Base-by-base conservation (phyloP, 1,140 invertebrate species). In the Euglossa dilemma region DNA sequence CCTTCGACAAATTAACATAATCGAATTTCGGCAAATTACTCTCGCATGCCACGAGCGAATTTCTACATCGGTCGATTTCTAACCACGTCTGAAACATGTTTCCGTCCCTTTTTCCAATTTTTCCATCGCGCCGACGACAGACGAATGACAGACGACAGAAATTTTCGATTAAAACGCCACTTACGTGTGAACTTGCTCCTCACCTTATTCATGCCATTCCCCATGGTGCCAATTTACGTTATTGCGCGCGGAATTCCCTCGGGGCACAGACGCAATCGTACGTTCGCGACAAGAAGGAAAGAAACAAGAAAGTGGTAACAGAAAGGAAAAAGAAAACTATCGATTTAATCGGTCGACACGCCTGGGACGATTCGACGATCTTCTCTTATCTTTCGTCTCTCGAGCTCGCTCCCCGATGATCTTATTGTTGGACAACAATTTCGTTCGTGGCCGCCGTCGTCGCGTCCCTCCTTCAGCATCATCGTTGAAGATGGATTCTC, bases 161-260 rank as follows among this genome's bases (percentile, higher is more conserved):
- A 71, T 28, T 47, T 36, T 7, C 9, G 18, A 36, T 54, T 20
- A 18, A 74, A 74, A 28, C n/a, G 6, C 18, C 9, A 36, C 23
- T 59, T 69, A 20, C 47, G 43, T 23, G 18, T 12, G 43, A 47
- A 52, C 28, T n/a, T 25, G 23, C 28, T 47, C 90, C 93, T 95
- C 94, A 97, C 96, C 96, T 97, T 97, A 91, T 97, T 97, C 96
- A 97, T 97, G 91, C 96, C 96, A 96, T 97, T 97, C 91, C 96
- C 96, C 96, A 97, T 97, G 90, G 93, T 85, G 86, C 18, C 67
- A 57, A 61, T 28, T 70, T 25, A 52, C 14, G 45, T 63, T 66
- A 59, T 52, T 69, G 57, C 74, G 25, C 50, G 63, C 56, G 61
- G 8, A 52, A 59, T 79, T 71, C 74, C 74, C 47, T 18, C 20